phyloP scores from a whole-genome alignment of 2,888 invertebrate genomes.

The Lasioglossum morio region DNA sequence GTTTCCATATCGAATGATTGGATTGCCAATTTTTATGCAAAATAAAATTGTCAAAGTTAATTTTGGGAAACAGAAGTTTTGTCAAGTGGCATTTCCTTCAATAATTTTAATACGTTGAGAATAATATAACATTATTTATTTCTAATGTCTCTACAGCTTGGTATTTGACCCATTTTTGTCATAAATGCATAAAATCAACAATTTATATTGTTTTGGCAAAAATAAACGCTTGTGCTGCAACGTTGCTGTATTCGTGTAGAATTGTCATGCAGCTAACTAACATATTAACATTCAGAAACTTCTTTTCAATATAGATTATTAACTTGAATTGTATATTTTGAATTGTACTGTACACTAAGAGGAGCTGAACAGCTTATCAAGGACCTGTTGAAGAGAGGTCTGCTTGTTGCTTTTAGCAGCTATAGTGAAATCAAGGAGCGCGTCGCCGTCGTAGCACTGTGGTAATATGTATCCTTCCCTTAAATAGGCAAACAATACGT shows the following conservation, averaged over 20 bases:
- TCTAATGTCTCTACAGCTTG: too few species aligned
- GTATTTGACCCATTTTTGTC: too few species aligned
- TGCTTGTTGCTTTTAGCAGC: constrained; percentile 2
- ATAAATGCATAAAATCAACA: too few species aligned
- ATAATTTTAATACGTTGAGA: too few species aligned
- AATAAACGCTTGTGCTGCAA: too few species aligned
- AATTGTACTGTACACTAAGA: background rate
- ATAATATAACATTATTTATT: too few species aligned
- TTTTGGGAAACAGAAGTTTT: background rate
- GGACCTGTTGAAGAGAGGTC: background rate
- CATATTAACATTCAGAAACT: background rate
- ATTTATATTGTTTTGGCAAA: too few species aligned
- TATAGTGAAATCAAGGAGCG: background rate
- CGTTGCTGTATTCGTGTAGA: too few species aligned
- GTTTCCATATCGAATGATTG: too few species aligned
- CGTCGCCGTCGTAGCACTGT: background rate
- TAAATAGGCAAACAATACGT: background rate
- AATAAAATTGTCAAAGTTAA: background rate
- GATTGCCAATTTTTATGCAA: background rate
- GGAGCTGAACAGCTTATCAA: background rate
- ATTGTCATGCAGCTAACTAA: background rate
- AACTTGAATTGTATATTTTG: background rate
- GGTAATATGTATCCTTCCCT: background rate
- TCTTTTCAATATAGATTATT: background rate
- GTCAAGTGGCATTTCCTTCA: background rate